Evolutionary conservation across 2,888 invertebrate genomes (phyloP), one percentile per base, ranked within the genome.

Genomic region (Agonopterix subpropinquella): DNA sequence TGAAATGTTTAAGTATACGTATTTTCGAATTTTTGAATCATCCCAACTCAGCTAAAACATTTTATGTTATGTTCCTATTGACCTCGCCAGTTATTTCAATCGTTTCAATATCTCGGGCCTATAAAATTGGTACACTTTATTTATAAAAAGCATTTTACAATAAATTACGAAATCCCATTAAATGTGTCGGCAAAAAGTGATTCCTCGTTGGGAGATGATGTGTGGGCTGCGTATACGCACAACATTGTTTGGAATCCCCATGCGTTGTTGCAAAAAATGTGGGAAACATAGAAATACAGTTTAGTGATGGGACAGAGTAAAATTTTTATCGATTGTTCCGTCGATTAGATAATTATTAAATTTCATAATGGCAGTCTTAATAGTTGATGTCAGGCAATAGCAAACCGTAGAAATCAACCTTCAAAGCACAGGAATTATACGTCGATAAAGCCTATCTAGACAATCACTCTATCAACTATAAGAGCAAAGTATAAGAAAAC

Each of bases 161-260:
- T 80, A 75, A 73, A 76, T 67, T 73, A 61, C 57, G 59, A 62
- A 69, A 85, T 84, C 81, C 80, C 75, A 84, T 87, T 82, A 83
- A 80, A 73, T 57, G 58, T 68, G 59, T 65, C 69, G 54, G 73
- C 74, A 84, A 85, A 85, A 82, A 80, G 64, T 65, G 48, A 61
- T 55, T 58, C 64, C 67, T 74, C 57, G 68, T 72, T 73, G 66
- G 62, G 65, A 67, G 65, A 75, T 75, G 79, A 77, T 79, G 81
- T 83, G 85, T 79, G 84, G 81, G 61, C 61, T 76, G 76, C 75
- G 73, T 65, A 52, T 69, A 68, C 75, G 76, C 80, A 72, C 59
- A 54, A 58, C 67, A 80, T 86, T 87, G 85, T 86, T 80, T 64
- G 69, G 64, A 73, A 81, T 77, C 80, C 78, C 68, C 61, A 58